Conservation (phyloP, 1,140 invertebrate species). For the Drosophila punjabiensis region DNA sequence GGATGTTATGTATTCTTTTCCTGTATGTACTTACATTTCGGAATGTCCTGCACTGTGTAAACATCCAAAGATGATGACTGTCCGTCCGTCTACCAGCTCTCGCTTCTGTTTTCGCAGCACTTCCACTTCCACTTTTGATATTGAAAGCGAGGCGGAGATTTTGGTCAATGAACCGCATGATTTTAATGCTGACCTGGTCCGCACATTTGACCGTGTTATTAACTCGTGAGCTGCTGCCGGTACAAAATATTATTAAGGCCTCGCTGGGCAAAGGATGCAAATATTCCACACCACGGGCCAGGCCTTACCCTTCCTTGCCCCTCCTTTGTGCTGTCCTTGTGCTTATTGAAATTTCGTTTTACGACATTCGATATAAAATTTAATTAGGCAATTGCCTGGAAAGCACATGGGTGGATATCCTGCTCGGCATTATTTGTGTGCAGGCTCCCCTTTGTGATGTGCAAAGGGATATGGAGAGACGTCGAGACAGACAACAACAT, state of each 20-base stretch:
- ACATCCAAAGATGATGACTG: conserved; percentile 40
- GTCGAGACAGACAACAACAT: conserved; percentile 35
- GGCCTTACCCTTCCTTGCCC: not conserved
- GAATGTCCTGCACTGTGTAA: conserved; percentile 39
- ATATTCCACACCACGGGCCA: conserved; percentile 4
- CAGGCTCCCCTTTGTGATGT: conserved; percentile 10
- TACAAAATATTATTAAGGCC: conserved; percentile 46
- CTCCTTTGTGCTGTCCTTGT: conserved; percentile 40
- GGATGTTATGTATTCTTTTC: not conserved
- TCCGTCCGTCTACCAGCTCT: conserved; percentile 31
- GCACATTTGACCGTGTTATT: conserved; percentile 56
- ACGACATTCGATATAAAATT: conserved; percentile 80
- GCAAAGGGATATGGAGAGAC: conserved; percentile 14
- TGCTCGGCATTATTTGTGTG: conserved; percentile 22
- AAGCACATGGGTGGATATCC: conserved; percentile 51
- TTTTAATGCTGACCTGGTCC: conserved; percentile 67
- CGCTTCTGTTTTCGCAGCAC: conserved; percentile 37
- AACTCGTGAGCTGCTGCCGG: conserved; percentile 33
- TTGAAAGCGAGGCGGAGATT: conserved; percentile 63
- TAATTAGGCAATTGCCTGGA: conserved; percentile 76
- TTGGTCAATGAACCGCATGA: conserved; percentile 79
- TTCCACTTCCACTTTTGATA: conserved; percentile 72
- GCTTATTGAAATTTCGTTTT: conserved; percentile 79
- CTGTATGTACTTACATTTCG: not conserved
- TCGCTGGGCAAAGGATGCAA: conserved; percentile 53